Evolutionary conservation across 1,140 invertebrate species (phyloP), one percentile per base, ranked within the genome.

Genomic region (Uloborus diversus): DNA sequence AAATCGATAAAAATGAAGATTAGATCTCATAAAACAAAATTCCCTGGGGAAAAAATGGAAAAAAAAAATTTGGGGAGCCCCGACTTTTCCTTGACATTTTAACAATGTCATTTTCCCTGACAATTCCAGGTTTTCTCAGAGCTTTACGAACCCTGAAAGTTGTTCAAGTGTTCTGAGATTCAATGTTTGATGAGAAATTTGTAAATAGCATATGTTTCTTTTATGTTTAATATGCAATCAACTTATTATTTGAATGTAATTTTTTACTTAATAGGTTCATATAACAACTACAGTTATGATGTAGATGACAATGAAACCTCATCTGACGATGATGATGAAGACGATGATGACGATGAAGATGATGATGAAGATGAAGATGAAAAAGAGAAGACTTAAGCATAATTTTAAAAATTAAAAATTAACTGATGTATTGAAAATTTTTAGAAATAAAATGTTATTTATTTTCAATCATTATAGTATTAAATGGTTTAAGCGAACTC

Each of bases 311-410:
- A 57, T 47, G 51, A 70, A 37, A 75, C 62, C 11, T 68, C 57
- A 35, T 37, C 64, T 47, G 83, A 82, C 17, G 83, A 82, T 33
- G 81, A 82, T 14, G 84, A 83, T 32, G 82, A 83, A 23, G 80
- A 83, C 33, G 82, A 84, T 1, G 81, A 84, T 9, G 84, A 82
- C 13, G 82, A 84, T 17, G 82, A 81, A 20, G 80, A 83, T 23
- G 83, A 84, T 14, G 84, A 79, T 3, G 51, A 66, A 33, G 61
- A 75, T 28, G 27, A 71, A 7, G 49, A 71, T 4, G 61, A 81
- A 76, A 66, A 70, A 35, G 65, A 64, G 53, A 64, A 75, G 2
- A 75, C 59, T 51, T 75, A 47, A 75, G 25, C 27, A 27, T 17
- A n/a, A n/a, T n/a, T n/a, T n/a, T n/a, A n/a, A n/a, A n/a, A n/a